Base-by-base conservation (phyloP, 2,888 invertebrate species). In the Acleris emargana region DNA sequence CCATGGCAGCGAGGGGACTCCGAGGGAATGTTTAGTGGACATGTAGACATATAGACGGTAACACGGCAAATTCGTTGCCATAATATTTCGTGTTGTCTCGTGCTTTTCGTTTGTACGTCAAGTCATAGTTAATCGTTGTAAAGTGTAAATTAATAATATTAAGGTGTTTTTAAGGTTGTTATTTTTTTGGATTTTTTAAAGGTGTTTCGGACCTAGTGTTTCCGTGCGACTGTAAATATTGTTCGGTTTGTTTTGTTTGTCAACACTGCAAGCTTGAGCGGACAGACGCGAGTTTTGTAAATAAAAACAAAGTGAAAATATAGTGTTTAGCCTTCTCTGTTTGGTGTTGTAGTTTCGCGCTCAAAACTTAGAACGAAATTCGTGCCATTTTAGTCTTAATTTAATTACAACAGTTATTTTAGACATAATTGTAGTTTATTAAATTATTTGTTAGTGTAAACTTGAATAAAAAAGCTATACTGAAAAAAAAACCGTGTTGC, bases 11-110 rank as follows among this genome's bases (percentile, higher is more conserved):
- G 84, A 87, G 82, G 89, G 89, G 87, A 85, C 84, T 84, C 89
- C 76, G 86, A 87, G 89, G 86, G 87, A 88, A 88, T 91, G 91
- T 88, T 92, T 93, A 93, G 93, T 93, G 93, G 93, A 89, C 93
- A 93, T 93, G 93, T 93, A 93, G 93, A 89, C 91, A 92, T 93
- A 91, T 90, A 89, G 90, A 89, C 90, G 92, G 86, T 82, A 89
- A 92, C 93, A 93, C 93, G 93, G 91, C 93, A 87, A 87, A 86
- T 87, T 90, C 88, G 93, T 92, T 93, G 92, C 91, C 90, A 89
- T 86, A 88, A 91, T 38, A 63, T 92, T 93, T 92, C 90, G 90
- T 91, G 89, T 89, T 86, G 88, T 91, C 88, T 89, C 88, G 91
- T 92, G 89, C 83, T 88, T 93, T 92, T 88, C 86, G 88, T 92